These are phyloP conservation scores for Chrysolina americana DNA, from an alignment of 2,888 invertebrate species.

Conservation along the genomic window DNA sequence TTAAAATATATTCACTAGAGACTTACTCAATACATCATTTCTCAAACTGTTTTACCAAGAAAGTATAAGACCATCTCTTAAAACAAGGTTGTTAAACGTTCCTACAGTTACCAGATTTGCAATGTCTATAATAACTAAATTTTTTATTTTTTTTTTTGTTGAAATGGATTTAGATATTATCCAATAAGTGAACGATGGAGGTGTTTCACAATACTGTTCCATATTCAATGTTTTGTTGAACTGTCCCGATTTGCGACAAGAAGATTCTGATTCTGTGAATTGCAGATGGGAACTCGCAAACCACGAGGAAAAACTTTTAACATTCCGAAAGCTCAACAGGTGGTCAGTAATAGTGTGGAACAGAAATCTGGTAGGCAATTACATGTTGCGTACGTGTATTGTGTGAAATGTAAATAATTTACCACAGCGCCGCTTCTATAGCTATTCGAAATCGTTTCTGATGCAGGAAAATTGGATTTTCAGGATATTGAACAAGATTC, in stretches of 20 bases:
- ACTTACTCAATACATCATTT: too few relatives aligned
- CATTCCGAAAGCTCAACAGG: conserved; percentile 56
- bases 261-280: background rate
- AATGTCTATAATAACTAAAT: too few relatives aligned
- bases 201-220: too few relatives aligned
- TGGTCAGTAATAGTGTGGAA: conserved; percentile 55
- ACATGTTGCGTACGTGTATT: conserved; percentile 47
- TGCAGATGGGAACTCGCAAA: background rate
- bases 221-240: background rate
- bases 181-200: too few relatives aligned
- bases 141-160: too few relatives aligned
- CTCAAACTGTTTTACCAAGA: too few relatives aligned
- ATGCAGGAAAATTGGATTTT: conserved; percentile 46
- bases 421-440: conserved; percentile 44
- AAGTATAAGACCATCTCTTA: too few relatives aligned
- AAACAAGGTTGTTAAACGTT: too few relatives aligned
- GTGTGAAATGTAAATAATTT: conserved; percentile 56
- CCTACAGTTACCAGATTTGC: too few relatives aligned
- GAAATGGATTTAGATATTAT: too few relatives aligned
- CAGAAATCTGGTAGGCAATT: conserved; percentile 49
- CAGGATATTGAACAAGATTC: conserved; percentile 40
- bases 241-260: background rate
- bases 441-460: conserved; percentile 40
- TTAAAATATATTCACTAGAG: too few relatives aligned
- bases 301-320: conserved; percentile 35